Evolutionary conservation across 2,797 vertebrate genomes (phyloP).

Genomic region (Allobates femoralis): DNA sequence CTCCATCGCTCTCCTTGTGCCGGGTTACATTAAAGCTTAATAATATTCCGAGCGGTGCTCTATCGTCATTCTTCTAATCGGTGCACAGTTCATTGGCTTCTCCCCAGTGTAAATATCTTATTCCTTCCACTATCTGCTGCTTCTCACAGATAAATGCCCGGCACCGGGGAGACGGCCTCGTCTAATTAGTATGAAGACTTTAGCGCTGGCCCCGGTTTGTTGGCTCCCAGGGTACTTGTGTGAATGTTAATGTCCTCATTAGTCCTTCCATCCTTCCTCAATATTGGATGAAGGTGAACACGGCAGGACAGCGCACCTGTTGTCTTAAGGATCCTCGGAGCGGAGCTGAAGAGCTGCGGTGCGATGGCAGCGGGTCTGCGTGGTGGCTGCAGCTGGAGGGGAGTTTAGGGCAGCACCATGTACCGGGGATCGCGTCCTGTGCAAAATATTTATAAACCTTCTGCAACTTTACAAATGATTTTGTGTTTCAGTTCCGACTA

Average conservation of each 20-base stretch:
- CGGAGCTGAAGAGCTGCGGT: neutral
- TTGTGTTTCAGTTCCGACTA: too few species aligned
- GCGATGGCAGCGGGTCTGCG: neutral
- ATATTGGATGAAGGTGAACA: constrained; percentile 55
- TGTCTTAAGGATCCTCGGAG: neutral
- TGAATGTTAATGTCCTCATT: constrained; percentile 64
- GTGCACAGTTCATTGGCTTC: constrained; percentile 71
- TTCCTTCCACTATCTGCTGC: constrained; percentile 71
- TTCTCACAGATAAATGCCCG: constrained; percentile 76
- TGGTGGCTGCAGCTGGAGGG: neutral
- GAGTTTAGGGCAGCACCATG: neutral
- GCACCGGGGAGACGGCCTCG: constrained; percentile 75
- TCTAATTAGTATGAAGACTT: constrained; percentile 79
- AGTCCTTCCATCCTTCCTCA: constrained; percentile 47
- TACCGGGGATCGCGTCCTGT: neutral
- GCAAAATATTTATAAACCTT: too few species aligned
- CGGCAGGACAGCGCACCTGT: constrained; percentile 43
- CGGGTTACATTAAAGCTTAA: constrained; percentile 57
- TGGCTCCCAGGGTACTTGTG: constrained; percentile 71
- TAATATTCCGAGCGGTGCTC: constrained; percentile 67
- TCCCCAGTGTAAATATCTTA: constrained; percentile 69
- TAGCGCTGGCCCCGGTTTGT: constrained; percentile 71
- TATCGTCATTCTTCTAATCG: constrained; percentile 70
- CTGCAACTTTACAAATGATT: too few species aligned
- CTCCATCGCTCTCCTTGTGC: constrained; percentile 26